Evolutionary conservation across 2,797 vertebrate genomes (phyloP).

Genomic region (Furcifer pardalis): DNA sequence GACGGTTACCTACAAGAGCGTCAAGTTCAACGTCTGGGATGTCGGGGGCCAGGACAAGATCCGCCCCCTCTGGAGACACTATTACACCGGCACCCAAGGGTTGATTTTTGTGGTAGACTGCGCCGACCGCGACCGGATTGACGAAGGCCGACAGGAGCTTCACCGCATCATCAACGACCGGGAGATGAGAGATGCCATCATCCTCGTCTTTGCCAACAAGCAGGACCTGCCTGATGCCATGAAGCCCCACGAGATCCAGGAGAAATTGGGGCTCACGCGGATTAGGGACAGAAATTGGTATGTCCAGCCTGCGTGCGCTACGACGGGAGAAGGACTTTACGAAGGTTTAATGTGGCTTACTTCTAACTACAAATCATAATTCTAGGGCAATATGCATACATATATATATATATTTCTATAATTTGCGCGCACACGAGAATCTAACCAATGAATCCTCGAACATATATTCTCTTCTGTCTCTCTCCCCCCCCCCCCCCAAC

Average conservation of each 20-base stretch:
- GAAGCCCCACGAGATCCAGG: conserved; percentile 67
- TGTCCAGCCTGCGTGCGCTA: conserved; percentile 66
- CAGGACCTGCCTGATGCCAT: conserved; percentile 67
- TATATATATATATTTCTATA: not conserved
- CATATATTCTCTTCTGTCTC: conserved; percentile 2
- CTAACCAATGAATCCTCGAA: conserved; percentile 21
- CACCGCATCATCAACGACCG: conserved; percentile 47
- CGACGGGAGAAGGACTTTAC: conserved; percentile 64
- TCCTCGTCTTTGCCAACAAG: conserved; percentile 67
- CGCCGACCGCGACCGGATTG: conserved; percentile 48
- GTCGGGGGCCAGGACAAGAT: conserved; percentile 69
- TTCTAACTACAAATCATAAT: conserved; percentile 68
- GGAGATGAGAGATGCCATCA: conserved; percentile 62
- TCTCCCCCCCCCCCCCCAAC: not conserved
- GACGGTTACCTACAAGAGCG: conserved; percentile 69
- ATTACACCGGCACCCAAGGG: conserved; percentile 67
- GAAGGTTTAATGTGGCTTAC: conserved; percentile 69
- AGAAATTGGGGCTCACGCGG: conserved; percentile 64
- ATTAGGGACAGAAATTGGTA: conserved; percentile 69
- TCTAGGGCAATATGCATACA: not conserved
- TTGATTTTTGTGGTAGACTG: conserved; percentile 66
- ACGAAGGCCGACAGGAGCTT: conserved; percentile 46
- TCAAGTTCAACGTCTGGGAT: conserved; percentile 69
- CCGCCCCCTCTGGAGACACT: conserved; percentile 66
- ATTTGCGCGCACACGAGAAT: not conserved